phyloP scores from a whole-genome alignment of 1,140 invertebrate species.

The Eurosta solidaginis region DNA sequence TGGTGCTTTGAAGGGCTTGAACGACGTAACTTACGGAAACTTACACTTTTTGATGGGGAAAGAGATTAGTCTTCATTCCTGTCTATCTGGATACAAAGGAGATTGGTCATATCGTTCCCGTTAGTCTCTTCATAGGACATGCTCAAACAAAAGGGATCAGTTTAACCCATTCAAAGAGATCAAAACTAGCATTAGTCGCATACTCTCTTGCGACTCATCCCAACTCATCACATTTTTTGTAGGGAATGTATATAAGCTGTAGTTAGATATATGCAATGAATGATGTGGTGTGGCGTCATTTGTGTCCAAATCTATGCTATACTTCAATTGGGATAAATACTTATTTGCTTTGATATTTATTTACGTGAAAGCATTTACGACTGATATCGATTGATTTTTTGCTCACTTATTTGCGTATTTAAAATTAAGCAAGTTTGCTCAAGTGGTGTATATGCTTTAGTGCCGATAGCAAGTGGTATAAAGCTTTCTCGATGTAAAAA shows the following conservation, averaged over 20 bases:
- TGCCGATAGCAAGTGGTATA: not conserved
- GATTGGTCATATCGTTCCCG: too few relatives aligned
- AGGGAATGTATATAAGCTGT: too few relatives aligned
- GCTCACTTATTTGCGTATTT: slow-evolving; percentile 39
- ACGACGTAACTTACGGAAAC: too few relatives aligned
- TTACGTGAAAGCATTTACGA: slow-evolving; percentile 39
- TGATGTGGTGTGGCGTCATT: not conserved
- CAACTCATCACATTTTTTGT: not conserved
- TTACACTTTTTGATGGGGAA: too few relatives aligned
- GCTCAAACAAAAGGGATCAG: too few relatives aligned
- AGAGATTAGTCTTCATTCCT: too few relatives aligned
- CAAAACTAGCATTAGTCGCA: too few relatives aligned
- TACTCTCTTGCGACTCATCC: not conserved
- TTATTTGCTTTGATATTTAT: slow-evolving; percentile 36
- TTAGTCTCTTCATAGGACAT: too few relatives aligned
- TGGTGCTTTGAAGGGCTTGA: too few relatives aligned
- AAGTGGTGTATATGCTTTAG: not conserved
- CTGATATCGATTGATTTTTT: slow-evolving; percentile 58
- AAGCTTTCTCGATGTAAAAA: not conserved
- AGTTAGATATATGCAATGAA: not conserved
- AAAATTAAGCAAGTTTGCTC: slow-evolving; percentile 24
- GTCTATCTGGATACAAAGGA: too few relatives aligned
- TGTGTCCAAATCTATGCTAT: slow-evolving; percentile 32
- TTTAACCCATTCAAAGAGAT: too few relatives aligned
- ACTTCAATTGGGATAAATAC: slow-evolving; percentile 35